Conservation (phyloP, 1,140 invertebrate genomes). For the Drosophila micromelanica region DNA sequence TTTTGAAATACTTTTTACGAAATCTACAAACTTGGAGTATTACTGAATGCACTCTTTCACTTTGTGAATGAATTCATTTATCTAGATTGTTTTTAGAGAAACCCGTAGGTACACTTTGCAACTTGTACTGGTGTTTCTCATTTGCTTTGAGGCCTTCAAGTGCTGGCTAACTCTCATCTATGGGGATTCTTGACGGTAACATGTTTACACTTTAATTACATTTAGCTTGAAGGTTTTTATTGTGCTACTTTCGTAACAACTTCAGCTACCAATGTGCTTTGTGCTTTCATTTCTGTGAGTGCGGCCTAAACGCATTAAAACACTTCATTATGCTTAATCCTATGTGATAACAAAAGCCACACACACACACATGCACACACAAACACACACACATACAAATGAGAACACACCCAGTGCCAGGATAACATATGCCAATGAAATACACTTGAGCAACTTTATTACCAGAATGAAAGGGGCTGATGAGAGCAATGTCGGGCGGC, state of each 20-base stretch:
- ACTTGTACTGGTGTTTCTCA: not conserved
- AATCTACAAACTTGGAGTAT: no score
- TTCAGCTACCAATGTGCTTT: conserved; percentile 16
- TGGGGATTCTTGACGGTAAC: not conserved
- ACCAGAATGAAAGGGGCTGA: conserved; percentile 53
- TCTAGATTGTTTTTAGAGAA: no score
- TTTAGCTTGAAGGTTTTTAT: conserved; percentile 34
- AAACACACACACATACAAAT: conserved; percentile 69
- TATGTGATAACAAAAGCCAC: conserved; percentile 80
- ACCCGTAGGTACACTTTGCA: no score
- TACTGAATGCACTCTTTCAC: no score
- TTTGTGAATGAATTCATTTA: no score
- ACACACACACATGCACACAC: conserved; percentile 63
- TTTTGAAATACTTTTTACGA: no score
- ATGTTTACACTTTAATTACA: conserved; percentile 70
- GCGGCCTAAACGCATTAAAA: conserved; percentile 78
- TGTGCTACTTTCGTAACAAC: conserved; percentile 38
- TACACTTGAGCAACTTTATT: conserved; percentile 80
- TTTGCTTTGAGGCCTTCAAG: not conserved
- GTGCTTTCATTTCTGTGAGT: conserved; percentile 47
- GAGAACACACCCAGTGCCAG: conserved; percentile 42
- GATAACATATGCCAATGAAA: conserved; percentile 68
- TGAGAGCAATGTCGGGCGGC: conserved; percentile 46
- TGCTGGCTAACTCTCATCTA: no score
- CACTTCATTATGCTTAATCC: conserved; percentile 80